Percentiles rank a stretch among this genome's conserved stretches.
These are phyloP conservation scores for Dromococcyx pavoninus DNA, from an alignment of 2,797 vertebrate species.

Conservation along the genomic window DNA sequence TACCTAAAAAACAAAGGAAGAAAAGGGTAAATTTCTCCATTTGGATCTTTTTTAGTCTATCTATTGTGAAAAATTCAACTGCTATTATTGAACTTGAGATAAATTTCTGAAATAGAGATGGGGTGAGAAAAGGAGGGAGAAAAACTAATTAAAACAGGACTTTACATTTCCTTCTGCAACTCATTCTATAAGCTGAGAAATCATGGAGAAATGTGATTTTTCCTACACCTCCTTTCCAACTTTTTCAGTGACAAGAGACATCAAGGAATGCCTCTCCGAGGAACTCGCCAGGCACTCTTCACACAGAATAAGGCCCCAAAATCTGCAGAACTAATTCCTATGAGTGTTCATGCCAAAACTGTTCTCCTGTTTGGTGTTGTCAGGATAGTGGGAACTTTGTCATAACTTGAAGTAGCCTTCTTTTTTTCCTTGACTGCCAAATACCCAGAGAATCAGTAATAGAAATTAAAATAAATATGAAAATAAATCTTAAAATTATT, in stretches of 20 bases:
- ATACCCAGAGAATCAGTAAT: not conserved
- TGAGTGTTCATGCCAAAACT: not conserved
- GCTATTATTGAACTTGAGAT: not conserved
- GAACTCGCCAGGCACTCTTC: not conserved
- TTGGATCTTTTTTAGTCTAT: not conserved
- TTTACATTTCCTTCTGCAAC: not conserved
- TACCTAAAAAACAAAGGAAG: not conserved
- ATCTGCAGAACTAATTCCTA: slow-evolving; percentile 40
- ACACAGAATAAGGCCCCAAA: not conserved
- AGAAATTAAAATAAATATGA: not conserved
- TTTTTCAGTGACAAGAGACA: not conserved
- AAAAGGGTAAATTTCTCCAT: not conserved
- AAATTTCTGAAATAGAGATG: not conserved
- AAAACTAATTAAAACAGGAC: not conserved
- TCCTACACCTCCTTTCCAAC: not conserved
- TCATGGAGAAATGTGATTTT: not conserved
- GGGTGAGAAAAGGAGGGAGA: not conserved
- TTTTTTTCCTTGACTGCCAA: not conserved
- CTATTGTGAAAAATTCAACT: not conserved
- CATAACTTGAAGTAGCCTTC: slow-evolving; percentile 17
- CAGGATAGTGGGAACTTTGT: slow-evolving; percentile 4
- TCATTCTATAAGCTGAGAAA: not conserved
- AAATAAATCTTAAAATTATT: not conserved
- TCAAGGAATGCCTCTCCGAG: not conserved
- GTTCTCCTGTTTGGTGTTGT: not conserved